Conservation (phyloP, 2,888 invertebrate species). For the Stomorhina lunata region DNA sequence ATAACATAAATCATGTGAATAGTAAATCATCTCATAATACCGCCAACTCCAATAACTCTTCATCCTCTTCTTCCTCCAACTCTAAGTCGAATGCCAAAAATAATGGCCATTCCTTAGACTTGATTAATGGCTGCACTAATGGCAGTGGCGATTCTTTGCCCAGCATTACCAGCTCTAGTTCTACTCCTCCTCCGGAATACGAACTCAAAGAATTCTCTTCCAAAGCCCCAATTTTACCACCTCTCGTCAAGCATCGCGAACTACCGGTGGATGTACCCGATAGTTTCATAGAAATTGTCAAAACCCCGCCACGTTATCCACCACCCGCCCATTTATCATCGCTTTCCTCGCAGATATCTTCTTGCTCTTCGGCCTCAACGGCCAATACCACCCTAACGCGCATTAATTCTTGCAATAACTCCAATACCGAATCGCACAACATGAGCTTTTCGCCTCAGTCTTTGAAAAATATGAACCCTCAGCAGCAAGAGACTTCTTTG, state of each 20-base stretch:
- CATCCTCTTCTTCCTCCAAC: constrained; percentile 50
- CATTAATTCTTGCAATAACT: constrained; percentile 68
- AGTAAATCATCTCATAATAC: constrained; percentile 66
- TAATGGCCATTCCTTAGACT: constrained; percentile 25
- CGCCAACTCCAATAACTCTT: constrained; percentile 61
- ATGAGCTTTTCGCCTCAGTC: constrained; percentile 63
- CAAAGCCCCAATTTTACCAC: constrained; percentile 58
- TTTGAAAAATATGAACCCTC: constrained; percentile 64
- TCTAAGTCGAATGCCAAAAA: constrained; percentile 48
- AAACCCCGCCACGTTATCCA: constrained; percentile 86
- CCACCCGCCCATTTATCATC: constrained; percentile 80
- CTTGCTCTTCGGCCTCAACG: constrained; percentile 74
- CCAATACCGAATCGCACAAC: constrained; percentile 59
- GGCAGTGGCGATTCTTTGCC: constrained; percentile 71
- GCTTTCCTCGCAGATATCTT: constrained; percentile 74
- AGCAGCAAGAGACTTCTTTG: constrained; percentile 71
- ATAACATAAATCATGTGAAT: constrained; percentile 66
- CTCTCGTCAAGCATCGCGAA: constrained; percentile 81
- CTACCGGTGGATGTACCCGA: constrained; percentile 94
- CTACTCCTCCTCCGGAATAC: constrained; percentile 77
- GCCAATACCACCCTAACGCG: constrained; percentile 72
- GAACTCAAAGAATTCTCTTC: constrained; percentile 72
- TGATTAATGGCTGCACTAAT: constrained; percentile 35
- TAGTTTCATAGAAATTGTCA: constrained; percentile 90
- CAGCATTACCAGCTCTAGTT: constrained; percentile 73